Percentiles rank a stretch among this genome's conserved stretches.
These are phyloP conservation scores for Pristiophorus japonicus DNA, from an alignment of 2,113 vertebrate genomes.

Conservation along the genomic window DNA sequence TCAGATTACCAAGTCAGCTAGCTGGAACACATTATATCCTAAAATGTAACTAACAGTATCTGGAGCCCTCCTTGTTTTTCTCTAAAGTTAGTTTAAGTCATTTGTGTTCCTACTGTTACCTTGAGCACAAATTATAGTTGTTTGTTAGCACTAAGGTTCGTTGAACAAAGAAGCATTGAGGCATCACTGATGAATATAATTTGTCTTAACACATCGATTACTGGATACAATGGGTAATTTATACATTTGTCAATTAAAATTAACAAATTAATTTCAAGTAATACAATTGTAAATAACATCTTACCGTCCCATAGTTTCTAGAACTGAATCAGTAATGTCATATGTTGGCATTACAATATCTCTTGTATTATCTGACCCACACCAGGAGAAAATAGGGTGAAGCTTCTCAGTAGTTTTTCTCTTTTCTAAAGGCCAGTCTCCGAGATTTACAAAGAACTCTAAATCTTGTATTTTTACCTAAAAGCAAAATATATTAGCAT, in stretches of 20 bases:
- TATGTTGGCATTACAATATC: slow-evolving; percentile 98
- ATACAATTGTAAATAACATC: slow-evolving; percentile 37
- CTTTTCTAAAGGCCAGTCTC: slow-evolving; percentile 97
- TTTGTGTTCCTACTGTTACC: neutral
- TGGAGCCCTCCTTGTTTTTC: neutral
- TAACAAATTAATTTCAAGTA: slow-evolving; percentile 16
- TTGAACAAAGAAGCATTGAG: neutral
- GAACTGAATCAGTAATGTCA: slow-evolving; percentile 88
- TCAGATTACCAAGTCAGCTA: neutral
- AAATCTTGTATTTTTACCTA: slow-evolving; percentile 86
- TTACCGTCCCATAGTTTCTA: slow-evolving; percentile 97
- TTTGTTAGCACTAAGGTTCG: no score
- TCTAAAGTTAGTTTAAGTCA: neutral
- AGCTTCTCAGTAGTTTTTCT: slow-evolving; percentile 64
- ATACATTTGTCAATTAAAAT: slow-evolving; percentile 7
- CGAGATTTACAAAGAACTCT: slow-evolving; percentile 95
- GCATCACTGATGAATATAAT: no score
- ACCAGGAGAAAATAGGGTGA: slow-evolving; percentile 95
- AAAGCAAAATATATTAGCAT: slow-evolving; percentile 42
- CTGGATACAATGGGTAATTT: neutral
- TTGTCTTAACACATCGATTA: neutral
- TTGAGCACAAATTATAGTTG: no score
- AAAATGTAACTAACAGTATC: neutral
- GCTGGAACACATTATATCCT: neutral
- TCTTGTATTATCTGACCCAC: slow-evolving; percentile 82